A percentile compares a stretch with the other conserved stretches of the same genome.
Evolutionary conservation across 2,888 invertebrate species (phyloP).

Genomic region (Pristionchus arcanus): DNA sequence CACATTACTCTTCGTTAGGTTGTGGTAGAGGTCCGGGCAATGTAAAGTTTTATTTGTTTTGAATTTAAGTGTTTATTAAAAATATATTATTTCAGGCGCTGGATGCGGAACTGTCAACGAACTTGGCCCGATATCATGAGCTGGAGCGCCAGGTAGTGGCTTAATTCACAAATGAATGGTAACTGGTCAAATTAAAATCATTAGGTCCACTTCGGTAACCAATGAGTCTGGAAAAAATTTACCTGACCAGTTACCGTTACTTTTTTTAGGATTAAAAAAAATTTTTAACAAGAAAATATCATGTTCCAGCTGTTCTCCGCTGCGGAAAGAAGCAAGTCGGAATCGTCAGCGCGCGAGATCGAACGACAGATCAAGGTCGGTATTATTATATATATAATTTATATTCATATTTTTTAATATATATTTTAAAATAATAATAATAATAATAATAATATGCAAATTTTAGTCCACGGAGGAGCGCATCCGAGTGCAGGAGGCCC

Average conservation of each 20-base stretch:
- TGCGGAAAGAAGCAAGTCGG: neutral
- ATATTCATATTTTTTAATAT: neutral
- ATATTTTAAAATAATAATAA: neutral
- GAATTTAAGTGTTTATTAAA: neutral
- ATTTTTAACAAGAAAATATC: neutral
- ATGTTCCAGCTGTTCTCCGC: neutral
- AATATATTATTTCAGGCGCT: neutral
- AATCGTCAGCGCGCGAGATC: neutral
- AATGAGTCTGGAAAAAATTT: too few relatives aligned
- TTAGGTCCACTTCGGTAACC: too few relatives aligned
- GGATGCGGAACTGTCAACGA: neutral
- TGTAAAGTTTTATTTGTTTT: neutral
- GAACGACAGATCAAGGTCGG: constrained; percentile 12
- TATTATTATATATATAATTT: neutral
- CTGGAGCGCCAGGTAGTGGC: neutral
- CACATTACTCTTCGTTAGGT: neutral
- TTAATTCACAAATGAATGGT: too few relatives aligned
- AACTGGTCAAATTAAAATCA: too few relatives aligned
- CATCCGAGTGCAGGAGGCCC: neutral
- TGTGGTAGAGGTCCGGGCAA: too few relatives aligned
- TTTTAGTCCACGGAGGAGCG: neutral
- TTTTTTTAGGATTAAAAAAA: too few relatives aligned
- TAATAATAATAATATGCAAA: neutral
- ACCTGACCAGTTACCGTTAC: too few relatives aligned
- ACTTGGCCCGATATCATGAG: neutral